Conservation (phyloP, 1,140 invertebrate species). For the Anadara kagoshimensis region DNA sequence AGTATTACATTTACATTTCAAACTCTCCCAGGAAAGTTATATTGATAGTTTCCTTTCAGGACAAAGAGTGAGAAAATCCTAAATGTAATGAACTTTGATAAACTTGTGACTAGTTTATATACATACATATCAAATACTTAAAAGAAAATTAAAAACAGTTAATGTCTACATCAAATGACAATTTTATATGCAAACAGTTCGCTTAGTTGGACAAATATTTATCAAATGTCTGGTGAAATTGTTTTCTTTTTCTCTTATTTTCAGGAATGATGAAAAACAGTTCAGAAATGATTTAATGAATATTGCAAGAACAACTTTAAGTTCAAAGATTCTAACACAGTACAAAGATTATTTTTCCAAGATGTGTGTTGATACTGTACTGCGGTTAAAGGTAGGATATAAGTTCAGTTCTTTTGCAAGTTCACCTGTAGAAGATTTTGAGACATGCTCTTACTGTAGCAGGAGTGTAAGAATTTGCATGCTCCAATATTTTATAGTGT, state of each 20-base stretch:
- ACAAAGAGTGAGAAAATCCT: not conserved
- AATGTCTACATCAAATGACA: no score
- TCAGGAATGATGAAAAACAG: constrained; percentile 83
- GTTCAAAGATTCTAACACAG: constrained; percentile 98
- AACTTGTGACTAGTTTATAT: no score
- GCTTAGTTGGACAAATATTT: no score
- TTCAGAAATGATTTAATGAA: constrained; percentile 95
- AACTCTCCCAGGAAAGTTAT: not conserved
- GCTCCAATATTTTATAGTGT: no score
- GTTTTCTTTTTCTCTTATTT: not conserved
- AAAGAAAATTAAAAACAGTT: no score
- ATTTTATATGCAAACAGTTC: no score
- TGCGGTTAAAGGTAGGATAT: constrained; percentile 86
- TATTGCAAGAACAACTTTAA: constrained; percentile 97
- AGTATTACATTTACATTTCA: not conserved
- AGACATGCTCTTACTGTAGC: no score
- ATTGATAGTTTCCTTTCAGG: no score
- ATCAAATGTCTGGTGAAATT: no score
- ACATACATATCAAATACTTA: no score
- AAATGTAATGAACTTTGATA: not conserved
- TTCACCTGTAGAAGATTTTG: not conserved
- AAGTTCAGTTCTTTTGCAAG: not conserved
- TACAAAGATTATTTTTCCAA: constrained; percentile 98
- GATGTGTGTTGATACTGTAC: constrained; percentile 94
- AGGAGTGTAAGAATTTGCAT: no score